Conservation (phyloP, 2,113 vertebrate genomes). For the human (Homo sapiens) region GRCh38 chr11:44028001-44028500, state of each 20-base stretch:
- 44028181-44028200: neutral
- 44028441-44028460: neutral
- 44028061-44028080: no score
- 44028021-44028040: no score
- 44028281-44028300: neutral
- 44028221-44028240: neutral
- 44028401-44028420: neutral
- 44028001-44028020: no score
- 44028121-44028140: no score
- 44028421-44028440: neutral
- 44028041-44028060: no score
- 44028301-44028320: neutral
- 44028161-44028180: neutral
- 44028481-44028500: neutral
- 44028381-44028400: neutral
- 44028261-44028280: neutral
- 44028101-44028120: no score
- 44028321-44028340: neutral
- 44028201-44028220: neutral
- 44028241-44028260: neutral
- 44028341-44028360: fast-evolving
- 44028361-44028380: neutral
- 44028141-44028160: no score
- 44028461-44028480: neutral
- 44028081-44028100: no score